Evolutionary conservation across 2,113 vertebrate genomes (phyloP), one percentile per base, ranked within the genome.

Genomic region (Aythya baeri): DNA sequence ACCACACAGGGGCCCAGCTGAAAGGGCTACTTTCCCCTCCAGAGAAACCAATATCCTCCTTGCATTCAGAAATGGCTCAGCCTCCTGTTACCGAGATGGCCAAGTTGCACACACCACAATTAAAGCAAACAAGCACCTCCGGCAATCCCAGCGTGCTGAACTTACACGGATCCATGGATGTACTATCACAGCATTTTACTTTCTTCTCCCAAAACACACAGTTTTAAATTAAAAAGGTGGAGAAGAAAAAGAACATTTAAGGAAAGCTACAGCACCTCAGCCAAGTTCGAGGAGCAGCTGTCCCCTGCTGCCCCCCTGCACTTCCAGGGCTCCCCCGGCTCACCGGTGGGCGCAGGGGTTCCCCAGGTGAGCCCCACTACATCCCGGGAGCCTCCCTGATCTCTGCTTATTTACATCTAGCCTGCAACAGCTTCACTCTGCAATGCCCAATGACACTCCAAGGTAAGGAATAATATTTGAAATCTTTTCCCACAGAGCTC

Each of bases 231-330:
- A 20, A 6, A n/a, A 34, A n/a, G 50, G 6, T 14, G 54, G 22
- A 70, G 6, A 25, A 38, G 8, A 38, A 80, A 91, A 83, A 46
- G 32, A n/a, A 81, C 15, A 11, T 15, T 27, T 91, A 55, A 58
- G 41, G 31, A 70, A 75, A 76, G 73, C 29, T 6, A 1, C 6
- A 82, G 8, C 41, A 67, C 14, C 68, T 74, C 63, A 67, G n/a
- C 21, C 25, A 4, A 31, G 55, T 5, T 17, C 2, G 63, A 90
- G 50, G 16, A 62, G 73, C 73, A 78, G 94, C 92, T 92, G 91
- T 71, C 36, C 75, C 31, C 80, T 86, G 70, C 80, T 27, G 32
- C 76, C 86, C 63, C 63, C 65, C 94, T 49, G 74, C 61, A 82
- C 74, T 63, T 17, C 38, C 1, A 13, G 4, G 55, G 54, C 13